Evolutionary conservation across 1,140 invertebrate species (phyloP).

Genomic region (Copidosoma floridanum): DNA sequence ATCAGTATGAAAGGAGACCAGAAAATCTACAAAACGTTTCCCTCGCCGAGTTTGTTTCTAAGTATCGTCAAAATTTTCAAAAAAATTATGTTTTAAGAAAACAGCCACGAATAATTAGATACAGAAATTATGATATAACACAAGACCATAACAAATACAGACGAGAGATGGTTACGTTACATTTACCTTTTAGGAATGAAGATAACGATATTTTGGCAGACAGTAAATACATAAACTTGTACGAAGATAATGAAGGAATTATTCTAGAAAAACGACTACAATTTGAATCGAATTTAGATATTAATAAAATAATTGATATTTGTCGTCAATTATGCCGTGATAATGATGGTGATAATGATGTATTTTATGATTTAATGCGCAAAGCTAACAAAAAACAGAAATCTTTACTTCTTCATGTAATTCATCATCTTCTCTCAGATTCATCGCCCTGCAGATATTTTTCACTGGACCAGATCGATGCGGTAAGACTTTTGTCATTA

Average conservation of each 20-base stretch:
- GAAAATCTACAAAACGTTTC: slow-evolving; percentile 37
- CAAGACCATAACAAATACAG: slow-evolving; percentile 26
- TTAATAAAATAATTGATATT: slow-evolving; percentile 11
- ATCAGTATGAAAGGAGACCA: slow-evolving; percentile 45
- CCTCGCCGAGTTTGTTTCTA: slow-evolving; percentile 37
- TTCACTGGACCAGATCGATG: slow-evolving; percentile 39
- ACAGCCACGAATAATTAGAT: slow-evolving; percentile 38
- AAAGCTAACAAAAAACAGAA: slow-evolving; percentile 39
- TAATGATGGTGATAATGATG: background rate
- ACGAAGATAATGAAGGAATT: slow-evolving; percentile 17
- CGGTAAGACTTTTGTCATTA: slow-evolving; percentile 39
- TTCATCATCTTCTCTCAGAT: slow-evolving; percentile 5
- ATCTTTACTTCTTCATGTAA: slow-evolving; percentile 22
- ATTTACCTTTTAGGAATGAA: slow-evolving; percentile 44
- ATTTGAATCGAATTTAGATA: slow-evolving; percentile 15
- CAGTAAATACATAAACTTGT: slow-evolving; percentile 36
- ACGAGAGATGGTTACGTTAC: slow-evolving; percentile 41
- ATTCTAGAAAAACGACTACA: slow-evolving; percentile 9
- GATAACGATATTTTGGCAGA: slow-evolving; percentile 35
- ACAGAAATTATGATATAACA: slow-evolving; percentile 41
- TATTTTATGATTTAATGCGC: slow-evolving; percentile 19
- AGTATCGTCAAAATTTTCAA: slow-evolving; percentile 33
- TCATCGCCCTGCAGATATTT: slow-evolving; percentile 41
- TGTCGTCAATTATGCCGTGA: slow-evolving; percentile 11
- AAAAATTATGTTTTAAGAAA: slow-evolving; percentile 29